Evolutionary conservation across 2,888 invertebrate species (phyloP), one percentile per base, ranked within the genome.

Genomic region (Synergus laeviventris): DNA sequence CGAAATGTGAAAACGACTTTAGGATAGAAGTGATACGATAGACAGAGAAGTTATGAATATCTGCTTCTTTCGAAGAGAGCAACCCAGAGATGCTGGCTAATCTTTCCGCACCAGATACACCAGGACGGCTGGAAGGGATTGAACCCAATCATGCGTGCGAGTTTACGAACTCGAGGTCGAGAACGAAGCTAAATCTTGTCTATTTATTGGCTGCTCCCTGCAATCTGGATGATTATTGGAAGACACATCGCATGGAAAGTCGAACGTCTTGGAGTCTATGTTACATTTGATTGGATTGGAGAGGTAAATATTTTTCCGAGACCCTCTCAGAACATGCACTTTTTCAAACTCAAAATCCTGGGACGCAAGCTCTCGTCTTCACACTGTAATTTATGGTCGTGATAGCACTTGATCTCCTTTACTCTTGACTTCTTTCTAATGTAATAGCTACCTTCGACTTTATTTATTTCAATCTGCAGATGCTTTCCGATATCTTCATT

Each of bases 161-260:
- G 82, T 77, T 83, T 75, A 81, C 79, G 81, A 83, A 82, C 83
- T 79, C 82, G 80, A 74, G 77, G 76, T 82, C 79, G 76, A 79
- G 79, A 78, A 49, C 78, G 66, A 75, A 81, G 83, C 84, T 84
- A 86, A 88, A 88, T 88, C 87, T 88, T 83, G 85, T 86, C 86
- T 89, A 87, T 87, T 89, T 89, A 88, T 89, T 88, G 87, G 84
- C 81, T 79, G 82, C 85, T 86, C 80, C 82, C 76, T 84, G 76
- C 79, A 78, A 81, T 81, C 79, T 81, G 54, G 85, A 87, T 87
- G 86, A 87, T 89, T 86, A 87, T 88, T 83, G 84, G 85, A 81
- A 81, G 81, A 85, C 85, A 87, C 84, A 85, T 85, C 82, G 83
- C 78, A 79, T 78, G 73, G 77, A 81, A 81, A 84, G 81, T 82